Base-by-base conservation (phyloP, 2,113 vertebrate genomes). In the Stictonetta naevosa region DNA sequence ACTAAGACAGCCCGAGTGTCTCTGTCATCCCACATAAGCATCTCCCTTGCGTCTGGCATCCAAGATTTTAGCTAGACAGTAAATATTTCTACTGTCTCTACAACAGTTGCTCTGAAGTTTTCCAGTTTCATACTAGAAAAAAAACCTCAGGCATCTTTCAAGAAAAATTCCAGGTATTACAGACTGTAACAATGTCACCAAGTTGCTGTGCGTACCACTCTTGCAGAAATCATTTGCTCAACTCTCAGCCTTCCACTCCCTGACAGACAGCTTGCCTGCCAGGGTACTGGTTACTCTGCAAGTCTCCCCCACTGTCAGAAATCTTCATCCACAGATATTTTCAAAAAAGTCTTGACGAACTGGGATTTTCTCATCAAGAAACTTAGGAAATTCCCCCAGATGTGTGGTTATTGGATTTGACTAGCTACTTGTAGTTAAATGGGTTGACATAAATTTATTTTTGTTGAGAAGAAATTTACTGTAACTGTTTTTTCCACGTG, bases 151-250 rank as follows among this genome's bases (percentile, higher is more conserved):
- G 20, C 36, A 40, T 40, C 11, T 55, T 48, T 60, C 26, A 48
- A 29, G 66, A 46, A 78, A 72, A 78, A 72, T 1, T 2, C 59
- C 16, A 59, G 29, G 19, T 15, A 26, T 59, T 40, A 38, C 84
- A 67, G 16, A 4, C 21, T 60, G 18, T 42, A 40, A 78, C 25
- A 6, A 48, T 1, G 25, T 28, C 33, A 60, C 1, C 0, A 34
- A 60, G 52, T 28, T 66, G 25, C 66, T 34, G 29, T 22, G 66
- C 23, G 50, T 14, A 52, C 23, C 50, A 52, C 23, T 25, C 13
- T 14, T 25, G 50, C 50, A 52, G 50, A 46, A 40, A 17, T 53
- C 64, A 34, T 29, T 34, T 55, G 31, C 13, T 40, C 21, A 20
- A 42, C 78, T 14, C 13, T 83, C 38, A 53, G 33, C 3, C 38